A percentile compares a stretch with the other conserved stretches of the same genome.
Evolutionary conservation across 2,113 vertebrate genomes (phyloP).

Genomic region (Cyprinodon variegatus): DNA sequence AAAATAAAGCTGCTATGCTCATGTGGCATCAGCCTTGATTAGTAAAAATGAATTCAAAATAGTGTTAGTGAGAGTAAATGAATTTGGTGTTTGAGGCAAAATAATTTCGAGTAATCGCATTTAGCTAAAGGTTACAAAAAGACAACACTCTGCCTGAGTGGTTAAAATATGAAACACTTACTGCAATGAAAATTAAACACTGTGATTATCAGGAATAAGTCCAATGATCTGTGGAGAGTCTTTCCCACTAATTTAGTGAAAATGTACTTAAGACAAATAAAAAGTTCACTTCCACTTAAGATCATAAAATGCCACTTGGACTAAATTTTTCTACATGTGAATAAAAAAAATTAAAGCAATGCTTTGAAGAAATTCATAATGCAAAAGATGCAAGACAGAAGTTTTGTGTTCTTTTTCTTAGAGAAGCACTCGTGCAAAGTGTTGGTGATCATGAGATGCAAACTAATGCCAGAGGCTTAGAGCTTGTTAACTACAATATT

Average conservation of each 20-base stretch:
- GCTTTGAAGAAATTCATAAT: conserved; percentile 33
- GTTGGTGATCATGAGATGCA: conserved; percentile 31
- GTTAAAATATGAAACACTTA: conserved; percentile 18
- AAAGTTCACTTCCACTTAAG: conserved; percentile 11
- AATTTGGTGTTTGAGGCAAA: conserved; percentile 6
- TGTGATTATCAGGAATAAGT: neutral
- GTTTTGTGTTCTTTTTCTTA: conserved; percentile 21
- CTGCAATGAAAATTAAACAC: neutral
- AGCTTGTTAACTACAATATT: conserved; percentile 26
- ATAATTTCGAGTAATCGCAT: neutral
- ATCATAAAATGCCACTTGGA: neutral
- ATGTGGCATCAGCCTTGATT: neutral
- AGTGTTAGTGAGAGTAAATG: conserved; percentile 20
- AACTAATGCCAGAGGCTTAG: conserved; percentile 30
- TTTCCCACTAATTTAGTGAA: conserved; percentile 17
- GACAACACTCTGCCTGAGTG: neutral
- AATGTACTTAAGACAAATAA: conserved; percentile 15
- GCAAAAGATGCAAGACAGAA: conserved; percentile 3
- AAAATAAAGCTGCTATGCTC: neutral
- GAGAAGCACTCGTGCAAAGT: conserved; percentile 26
- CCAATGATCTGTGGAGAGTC: conserved; percentile 9
- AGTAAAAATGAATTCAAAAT: neutral
- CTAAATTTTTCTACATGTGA: conserved; percentile 34
- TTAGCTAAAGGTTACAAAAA: conserved; percentile 18
- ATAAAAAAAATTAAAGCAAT: conserved; percentile 20